Conservation (phyloP, 2,113 vertebrate species). For the Stegostoma tigrinum region DNA sequence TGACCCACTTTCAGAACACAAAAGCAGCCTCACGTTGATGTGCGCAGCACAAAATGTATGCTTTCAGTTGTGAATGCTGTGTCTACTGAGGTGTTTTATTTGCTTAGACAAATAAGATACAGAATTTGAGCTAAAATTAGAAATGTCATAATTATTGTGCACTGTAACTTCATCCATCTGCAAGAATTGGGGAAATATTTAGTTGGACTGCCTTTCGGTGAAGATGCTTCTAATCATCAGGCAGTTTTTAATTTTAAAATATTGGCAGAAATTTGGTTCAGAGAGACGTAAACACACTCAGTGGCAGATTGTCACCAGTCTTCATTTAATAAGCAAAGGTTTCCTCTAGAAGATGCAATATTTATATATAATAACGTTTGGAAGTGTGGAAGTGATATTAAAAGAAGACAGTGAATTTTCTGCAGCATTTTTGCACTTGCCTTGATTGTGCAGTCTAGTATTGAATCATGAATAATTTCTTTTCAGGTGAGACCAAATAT, state of each 20-base stretch:
- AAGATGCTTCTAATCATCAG: not conserved
- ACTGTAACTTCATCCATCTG: not conserved
- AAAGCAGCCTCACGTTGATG: not conserved
- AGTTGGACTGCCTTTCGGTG: not conserved
- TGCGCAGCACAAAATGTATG: not conserved
- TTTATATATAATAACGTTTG: not conserved
- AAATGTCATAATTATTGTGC: not conserved
- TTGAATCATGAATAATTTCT: not conserved
- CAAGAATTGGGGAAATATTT: not conserved
- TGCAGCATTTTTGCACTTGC: not conserved
- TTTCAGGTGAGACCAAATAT: not conserved
- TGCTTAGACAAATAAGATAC: not conserved
- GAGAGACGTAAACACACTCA: not conserved
- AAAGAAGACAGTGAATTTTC: not conserved
- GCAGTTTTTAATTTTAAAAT: not conserved
- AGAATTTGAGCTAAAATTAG: not conserved
- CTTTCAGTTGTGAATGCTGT: not conserved
- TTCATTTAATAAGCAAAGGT: not conserved
- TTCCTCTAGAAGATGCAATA: not conserved
- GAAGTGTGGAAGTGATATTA: not conserved
- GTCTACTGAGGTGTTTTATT: not conserved
- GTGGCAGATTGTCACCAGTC: not conserved
- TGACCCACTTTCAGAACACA: not conserved
- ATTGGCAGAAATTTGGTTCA: not conserved
- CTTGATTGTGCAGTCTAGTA: not conserved